Evolutionary conservation across 2,888 invertebrate genomes (phyloP).

Genomic region (Erebia aethiops): DNA sequence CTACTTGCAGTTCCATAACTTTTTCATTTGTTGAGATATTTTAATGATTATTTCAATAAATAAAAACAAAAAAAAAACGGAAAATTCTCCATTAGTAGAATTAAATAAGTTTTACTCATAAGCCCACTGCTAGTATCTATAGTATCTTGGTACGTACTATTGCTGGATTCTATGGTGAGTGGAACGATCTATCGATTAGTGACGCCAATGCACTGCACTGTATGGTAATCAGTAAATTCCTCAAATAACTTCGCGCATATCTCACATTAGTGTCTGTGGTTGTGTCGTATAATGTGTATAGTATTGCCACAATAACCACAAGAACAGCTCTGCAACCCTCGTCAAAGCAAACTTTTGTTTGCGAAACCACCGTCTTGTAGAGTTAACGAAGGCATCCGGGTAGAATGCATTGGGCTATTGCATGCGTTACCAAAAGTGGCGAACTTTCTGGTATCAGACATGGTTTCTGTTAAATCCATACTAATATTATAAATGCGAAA

Average conservation of each 20-base stretch:
- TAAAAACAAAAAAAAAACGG: no score
- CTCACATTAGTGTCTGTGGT: background rate
- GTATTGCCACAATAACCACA: conserved; percentile 31
- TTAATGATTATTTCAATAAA: no score
- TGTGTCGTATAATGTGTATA: background rate
- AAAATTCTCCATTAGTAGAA: no score
- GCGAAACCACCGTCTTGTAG: conserved; percentile 30
- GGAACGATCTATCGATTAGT: conserved; percentile 8
- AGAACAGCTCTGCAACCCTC: conserved; percentile 28
- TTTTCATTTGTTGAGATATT: no score
- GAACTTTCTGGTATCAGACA: conserved; percentile 34
- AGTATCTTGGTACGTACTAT: background rate
- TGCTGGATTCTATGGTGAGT: background rate
- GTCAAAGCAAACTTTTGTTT: conserved; percentile 31
- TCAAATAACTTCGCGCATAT: conserved; percentile 20
- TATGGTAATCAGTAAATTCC: conserved; percentile 14
- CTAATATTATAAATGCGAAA: no score
- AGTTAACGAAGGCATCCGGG: conserved; percentile 33
- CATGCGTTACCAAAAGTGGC: conserved; percentile 32
- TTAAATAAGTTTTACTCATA: no score
- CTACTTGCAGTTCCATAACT: no score
- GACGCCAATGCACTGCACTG: background rate
- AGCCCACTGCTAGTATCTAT: background rate
- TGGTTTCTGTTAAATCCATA: background rate
- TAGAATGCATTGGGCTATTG: conserved; percentile 39